Conservation (phyloP, 2,888 invertebrate species). For the Cerceris ruficornis region DNA sequence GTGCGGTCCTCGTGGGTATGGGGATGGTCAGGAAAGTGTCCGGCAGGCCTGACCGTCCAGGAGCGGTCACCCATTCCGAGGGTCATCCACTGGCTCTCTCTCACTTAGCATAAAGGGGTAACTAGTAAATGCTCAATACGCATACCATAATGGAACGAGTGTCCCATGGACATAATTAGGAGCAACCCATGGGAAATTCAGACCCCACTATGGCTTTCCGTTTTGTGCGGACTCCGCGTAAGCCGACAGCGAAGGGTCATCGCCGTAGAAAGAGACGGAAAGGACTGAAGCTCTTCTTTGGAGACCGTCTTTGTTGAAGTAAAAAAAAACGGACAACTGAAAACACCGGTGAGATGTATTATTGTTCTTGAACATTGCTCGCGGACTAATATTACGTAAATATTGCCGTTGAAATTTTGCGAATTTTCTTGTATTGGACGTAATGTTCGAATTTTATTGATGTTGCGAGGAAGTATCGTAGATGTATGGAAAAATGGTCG, state of each 20-base stretch:
- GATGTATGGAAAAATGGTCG: too few species aligned
- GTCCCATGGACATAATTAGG: constrained; percentile 81
- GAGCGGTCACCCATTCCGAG: constrained; percentile 71
- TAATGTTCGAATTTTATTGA: too few species aligned
- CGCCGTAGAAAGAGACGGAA: constrained; percentile 21
- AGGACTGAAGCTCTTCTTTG: background rate
- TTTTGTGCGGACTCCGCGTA: constrained; percentile 47
- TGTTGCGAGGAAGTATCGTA: too few species aligned
- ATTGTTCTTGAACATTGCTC: background rate
- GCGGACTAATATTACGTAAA: background rate
- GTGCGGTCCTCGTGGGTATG: constrained; percentile 49
- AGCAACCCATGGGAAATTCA: constrained; percentile 78
- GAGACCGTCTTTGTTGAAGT: constrained; percentile 1
- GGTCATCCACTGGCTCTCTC: constrained; percentile 76
- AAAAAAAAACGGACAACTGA: background rate
- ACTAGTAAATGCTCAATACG: constrained; percentile 74
- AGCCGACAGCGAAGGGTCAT: constrained; percentile 55
- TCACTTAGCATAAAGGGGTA: constrained; percentile 80
- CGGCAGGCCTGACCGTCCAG: constrained; percentile 68
- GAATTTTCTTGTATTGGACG: too few species aligned
- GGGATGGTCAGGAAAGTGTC: constrained; percentile 76
- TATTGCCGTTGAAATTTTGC: too few species aligned
- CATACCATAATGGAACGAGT: constrained; percentile 73
- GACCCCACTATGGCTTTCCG: constrained; percentile 66
- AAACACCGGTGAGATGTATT: background rate